Percentiles rank a stretch among this genome's conserved stretches.
phyloP scores from a whole-genome alignment of 2,888 invertebrate species.

The Phyllotreta striolata region DNA sequence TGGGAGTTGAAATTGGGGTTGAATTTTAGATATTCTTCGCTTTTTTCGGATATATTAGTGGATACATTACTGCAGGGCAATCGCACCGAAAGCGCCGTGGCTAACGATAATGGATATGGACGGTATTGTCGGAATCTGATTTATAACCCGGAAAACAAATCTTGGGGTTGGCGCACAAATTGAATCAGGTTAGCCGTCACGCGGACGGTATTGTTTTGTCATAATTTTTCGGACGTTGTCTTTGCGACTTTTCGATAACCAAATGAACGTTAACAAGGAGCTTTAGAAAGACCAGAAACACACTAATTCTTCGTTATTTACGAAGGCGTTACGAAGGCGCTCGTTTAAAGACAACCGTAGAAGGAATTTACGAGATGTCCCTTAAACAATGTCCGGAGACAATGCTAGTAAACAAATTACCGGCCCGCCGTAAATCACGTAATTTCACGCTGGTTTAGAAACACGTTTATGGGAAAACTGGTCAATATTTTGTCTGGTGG shows the following conservation, averaged over 20 bases:
- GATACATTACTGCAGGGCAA: slow-evolving; percentile 37
- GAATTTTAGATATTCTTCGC: not conserved
- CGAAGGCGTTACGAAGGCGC: not conserved
- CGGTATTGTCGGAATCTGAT: slow-evolving; percentile 60
- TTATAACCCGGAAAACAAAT: slow-evolving; percentile 61
- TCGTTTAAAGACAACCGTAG: not conserved
- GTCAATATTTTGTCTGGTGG: slow-evolving; percentile 54
- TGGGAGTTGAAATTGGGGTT: not conserved
- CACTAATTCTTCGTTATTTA: slow-evolving; percentile 2
- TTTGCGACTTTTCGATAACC: slow-evolving; percentile 29
- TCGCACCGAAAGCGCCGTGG: slow-evolving; percentile 49
- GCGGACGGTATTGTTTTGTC: slow-evolving; percentile 39
- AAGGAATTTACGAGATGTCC: slow-evolving; percentile 15
- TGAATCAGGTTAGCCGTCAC: slow-evolving; percentile 60
- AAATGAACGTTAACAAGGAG: no score
- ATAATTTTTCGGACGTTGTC: slow-evolving; percentile 47
- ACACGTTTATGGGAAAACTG: slow-evolving; percentile 55
- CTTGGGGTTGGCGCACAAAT: slow-evolving; percentile 59
- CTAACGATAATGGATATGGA: slow-evolving; percentile 61
- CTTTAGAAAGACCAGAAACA: no score
- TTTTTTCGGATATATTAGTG: not conserved
- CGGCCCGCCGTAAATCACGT: slow-evolving; percentile 52
- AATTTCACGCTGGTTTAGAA: slow-evolving; percentile 56
- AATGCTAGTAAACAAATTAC: slow-evolving; percentile 54
- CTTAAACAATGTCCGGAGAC: slow-evolving; percentile 31